Percentiles rank a stretch among this genome's conserved stretches.
These are phyloP conservation scores for Lepidurus apus DNA, from an alignment of 1,140 invertebrate genomes.

Conservation along the genomic window DNA sequence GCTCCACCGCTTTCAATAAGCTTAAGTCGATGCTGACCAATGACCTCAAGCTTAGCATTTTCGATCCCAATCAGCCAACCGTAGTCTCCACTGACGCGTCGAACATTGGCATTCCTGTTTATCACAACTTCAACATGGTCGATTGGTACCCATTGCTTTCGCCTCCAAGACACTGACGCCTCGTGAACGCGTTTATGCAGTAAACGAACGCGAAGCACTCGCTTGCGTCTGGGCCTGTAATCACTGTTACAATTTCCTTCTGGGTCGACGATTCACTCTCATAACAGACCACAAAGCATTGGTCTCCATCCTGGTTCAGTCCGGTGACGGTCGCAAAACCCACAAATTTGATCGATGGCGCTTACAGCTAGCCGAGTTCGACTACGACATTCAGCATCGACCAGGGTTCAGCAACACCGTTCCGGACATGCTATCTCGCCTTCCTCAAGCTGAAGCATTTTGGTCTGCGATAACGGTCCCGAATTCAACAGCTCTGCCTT, in stretches of 20 bases:
- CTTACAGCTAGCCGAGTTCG: background rate
- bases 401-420: background rate
- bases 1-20: constrained; percentile 44
- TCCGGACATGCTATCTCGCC: background rate
- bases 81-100: background rate
- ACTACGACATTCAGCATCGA: background rate
- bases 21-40: background rate
- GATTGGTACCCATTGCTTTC: constrained; percentile 41
- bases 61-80: background rate
- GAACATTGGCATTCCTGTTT: background rate
- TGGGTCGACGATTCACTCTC: constrained; percentile 44
- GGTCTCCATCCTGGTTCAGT: constrained; percentile 42
- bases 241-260: constrained; percentile 50
- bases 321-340: background rate
- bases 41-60: background rate
- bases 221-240: constrained; percentile 36
- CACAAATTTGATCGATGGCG: background rate
- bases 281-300: constrained; percentile 50
- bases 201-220: constrained; percentile 29
- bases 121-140: background rate
- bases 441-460: background rate
- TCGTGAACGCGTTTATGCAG: constrained; percentile 26
- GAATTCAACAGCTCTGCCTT: background rate
- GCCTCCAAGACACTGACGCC: constrained; percentile 38
- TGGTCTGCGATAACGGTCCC: background rate